Evolutionary conservation across 2,797 vertebrate species (phyloP).

Genomic region (Spizella passerina): DNA sequence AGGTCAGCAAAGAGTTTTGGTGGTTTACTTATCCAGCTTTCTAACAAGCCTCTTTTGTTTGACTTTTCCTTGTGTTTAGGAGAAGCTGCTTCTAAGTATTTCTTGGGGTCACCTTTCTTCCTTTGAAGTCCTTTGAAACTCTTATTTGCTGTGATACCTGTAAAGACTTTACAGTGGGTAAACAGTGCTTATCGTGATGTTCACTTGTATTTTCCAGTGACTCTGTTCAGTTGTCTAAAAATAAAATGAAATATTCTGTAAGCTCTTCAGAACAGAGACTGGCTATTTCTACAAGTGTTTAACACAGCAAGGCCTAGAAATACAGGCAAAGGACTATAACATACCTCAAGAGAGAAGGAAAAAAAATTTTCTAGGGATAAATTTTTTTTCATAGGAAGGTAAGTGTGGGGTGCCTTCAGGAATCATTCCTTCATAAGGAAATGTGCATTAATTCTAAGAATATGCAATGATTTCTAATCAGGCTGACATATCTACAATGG

Average conservation of each 20-base stretch:
- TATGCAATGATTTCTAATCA: conserved; percentile 12
- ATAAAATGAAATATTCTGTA: background rate
- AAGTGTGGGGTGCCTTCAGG: background rate
- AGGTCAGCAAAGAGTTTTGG: background rate
- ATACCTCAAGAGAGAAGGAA: background rate
- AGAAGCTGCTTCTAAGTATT: background rate
- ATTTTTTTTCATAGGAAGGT: conserved; percentile 5
- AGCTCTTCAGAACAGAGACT: background rate
- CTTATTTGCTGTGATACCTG: background rate
- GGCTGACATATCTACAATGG: background rate
- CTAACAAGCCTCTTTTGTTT: background rate
- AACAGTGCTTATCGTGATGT: background rate
- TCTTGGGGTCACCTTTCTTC: background rate
- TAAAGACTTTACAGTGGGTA: background rate
- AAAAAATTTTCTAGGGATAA: background rate
- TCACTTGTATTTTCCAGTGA: background rate
- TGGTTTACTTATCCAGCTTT: background rate
- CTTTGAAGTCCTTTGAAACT: background rate
- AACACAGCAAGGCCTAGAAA: background rate
- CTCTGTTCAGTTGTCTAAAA: conserved; percentile 7
- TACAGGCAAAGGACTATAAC: background rate
- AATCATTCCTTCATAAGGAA: background rate
- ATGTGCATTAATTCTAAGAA: background rate
- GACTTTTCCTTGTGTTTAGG: background rate
- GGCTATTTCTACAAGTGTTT: background rate